These are phyloP conservation scores for Falco berigora DNA, from an alignment of 2,797 vertebrate species.

Conservation along the genomic window DNA sequence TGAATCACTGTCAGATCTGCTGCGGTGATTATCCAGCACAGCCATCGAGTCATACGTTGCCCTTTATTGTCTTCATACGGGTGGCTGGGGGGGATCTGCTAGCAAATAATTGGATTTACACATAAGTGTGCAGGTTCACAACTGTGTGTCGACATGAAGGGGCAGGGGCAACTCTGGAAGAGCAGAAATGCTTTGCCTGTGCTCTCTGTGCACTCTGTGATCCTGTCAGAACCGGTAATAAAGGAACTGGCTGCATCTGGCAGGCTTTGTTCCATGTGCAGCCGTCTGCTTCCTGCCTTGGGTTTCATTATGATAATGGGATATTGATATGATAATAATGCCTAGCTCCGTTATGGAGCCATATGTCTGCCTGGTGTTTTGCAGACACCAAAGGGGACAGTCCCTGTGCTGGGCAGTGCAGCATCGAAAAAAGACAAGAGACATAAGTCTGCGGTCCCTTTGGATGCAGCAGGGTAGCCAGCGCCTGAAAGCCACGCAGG, in stretches of 20 bases:
- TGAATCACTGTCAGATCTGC: neutral
- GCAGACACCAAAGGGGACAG: neutral
- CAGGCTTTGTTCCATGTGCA: neutral
- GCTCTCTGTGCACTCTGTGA: neutral
- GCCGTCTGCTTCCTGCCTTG: neutral
- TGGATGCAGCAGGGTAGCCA: no score
- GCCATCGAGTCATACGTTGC: rapidly evolving
- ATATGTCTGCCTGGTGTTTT: neutral
- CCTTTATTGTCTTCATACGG: neutral
- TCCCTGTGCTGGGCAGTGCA: neutral
- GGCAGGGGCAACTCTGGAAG: neutral
- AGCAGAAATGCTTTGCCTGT: neutral
- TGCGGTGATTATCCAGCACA: neutral
- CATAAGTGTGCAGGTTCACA: rapidly evolving
- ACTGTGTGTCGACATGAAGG: neutral
- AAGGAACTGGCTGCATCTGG: neutral
- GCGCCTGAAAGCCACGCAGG: neutral
- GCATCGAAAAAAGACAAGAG: neutral
- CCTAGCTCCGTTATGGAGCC: neutral
- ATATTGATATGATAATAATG: neutral
- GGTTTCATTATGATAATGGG: neutral
- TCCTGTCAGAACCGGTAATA: neutral
- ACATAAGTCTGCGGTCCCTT: rapidly evolving
- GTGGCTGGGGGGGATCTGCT: neutral
- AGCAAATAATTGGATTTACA: neutral